phyloP scores from a whole-genome alignment of 2,797 vertebrate genomes.

The Fistularia tabacaria region DNA sequence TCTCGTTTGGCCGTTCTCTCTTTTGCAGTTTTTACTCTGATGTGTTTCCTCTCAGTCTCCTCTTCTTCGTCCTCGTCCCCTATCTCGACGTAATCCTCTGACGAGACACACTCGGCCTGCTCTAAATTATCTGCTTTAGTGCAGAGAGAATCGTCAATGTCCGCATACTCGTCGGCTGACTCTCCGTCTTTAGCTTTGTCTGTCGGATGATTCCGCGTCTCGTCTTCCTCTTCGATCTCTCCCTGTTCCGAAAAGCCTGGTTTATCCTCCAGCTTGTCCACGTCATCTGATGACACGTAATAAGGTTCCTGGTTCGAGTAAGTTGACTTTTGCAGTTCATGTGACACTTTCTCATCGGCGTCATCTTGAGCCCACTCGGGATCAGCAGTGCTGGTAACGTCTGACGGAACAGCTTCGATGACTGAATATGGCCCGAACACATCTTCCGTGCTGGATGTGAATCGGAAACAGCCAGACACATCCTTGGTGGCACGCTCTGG shows the following conservation, averaged over 20 bases:
- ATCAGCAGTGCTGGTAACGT: constrained; percentile 59
- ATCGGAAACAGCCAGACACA: constrained; percentile 70
- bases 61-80: constrained; percentile 77
- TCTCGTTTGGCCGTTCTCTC: constrained; percentile 70
- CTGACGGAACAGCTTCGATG: constrained; percentile 69
- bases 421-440: constrained; percentile 77
- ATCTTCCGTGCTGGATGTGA: constrained; percentile 74
- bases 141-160: constrained; percentile 69
- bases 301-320: constrained; percentile 68
- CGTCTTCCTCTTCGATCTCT: constrained; percentile 22
- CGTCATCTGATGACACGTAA: constrained; percentile 72
- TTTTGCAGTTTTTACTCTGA: constrained; percentile 65
- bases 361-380: constrained; percentile 66
- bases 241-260: constrained; percentile 42
- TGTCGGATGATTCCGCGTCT: constrained; percentile 33
- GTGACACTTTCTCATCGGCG: constrained; percentile 44
- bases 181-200: constrained; percentile 56
- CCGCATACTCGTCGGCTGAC: constrained; percentile 72
- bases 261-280: constrained; percentile 66
- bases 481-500: constrained; percentile 78
- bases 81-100: constrained; percentile 81
- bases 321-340: constrained; percentile 39
- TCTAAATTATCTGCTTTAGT: constrained; percentile 52
- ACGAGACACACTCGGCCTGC: constrained; percentile 69
- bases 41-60: constrained; percentile 66